These are phyloP conservation scores for Pogona vitticeps DNA, from an alignment of 2,113 vertebrate species.

Conservation along the genomic window DNA sequence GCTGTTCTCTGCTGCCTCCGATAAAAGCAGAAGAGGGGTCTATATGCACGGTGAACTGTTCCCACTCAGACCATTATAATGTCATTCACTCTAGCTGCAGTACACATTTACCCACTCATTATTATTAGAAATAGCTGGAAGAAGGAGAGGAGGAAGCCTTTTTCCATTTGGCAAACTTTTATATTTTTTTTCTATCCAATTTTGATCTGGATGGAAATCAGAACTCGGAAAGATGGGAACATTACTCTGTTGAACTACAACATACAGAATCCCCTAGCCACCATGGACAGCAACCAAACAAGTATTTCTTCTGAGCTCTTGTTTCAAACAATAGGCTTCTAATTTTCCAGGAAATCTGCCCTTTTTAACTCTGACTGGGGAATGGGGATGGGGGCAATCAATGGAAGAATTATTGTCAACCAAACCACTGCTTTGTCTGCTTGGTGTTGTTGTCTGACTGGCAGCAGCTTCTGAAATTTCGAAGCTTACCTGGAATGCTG, in stretches of 20 bases:
- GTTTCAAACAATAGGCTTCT: not conserved
- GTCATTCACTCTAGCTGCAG: not conserved
- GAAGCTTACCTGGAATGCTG: not conserved
- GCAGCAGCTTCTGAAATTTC: not conserved
- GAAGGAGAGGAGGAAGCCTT: not conserved
- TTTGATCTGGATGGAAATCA: not conserved
- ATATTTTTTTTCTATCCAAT: not conserved
- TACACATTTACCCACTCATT: not conserved
- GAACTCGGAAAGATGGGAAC: too few relatives aligned
- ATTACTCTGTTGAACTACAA: too few relatives aligned
- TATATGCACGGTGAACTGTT: accelerated
- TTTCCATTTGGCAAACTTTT: not conserved
- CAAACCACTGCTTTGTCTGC: too few relatives aligned
- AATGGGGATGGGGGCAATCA: not conserved
- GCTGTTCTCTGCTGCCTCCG: conserved; percentile 31
- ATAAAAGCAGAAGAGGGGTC: not conserved
- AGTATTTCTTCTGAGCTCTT: too few relatives aligned
- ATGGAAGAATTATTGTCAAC: too few relatives aligned
- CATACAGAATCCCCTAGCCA: too few relatives aligned
- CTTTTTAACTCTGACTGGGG: not conserved
- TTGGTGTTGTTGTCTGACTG: not conserved
- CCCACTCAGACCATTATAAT: not conserved
- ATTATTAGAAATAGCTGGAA: not conserved
- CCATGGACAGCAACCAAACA: too few relatives aligned
- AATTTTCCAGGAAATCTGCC: not conserved